phyloP scores from a whole-genome alignment of 2,888 invertebrate genomes.

The Linnaemya vulpina region DNA sequence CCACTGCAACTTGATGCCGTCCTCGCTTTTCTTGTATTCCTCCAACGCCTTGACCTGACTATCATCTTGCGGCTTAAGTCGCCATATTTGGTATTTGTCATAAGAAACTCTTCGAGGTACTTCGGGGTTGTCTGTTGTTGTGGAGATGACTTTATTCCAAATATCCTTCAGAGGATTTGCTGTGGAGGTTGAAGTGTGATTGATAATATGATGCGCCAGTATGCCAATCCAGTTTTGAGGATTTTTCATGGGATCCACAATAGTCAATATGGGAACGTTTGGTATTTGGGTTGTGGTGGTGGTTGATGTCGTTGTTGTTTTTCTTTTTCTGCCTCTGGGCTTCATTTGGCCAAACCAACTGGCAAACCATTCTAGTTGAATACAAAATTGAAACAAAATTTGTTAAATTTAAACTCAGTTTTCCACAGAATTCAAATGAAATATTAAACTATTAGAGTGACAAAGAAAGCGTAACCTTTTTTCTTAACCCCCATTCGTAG shows the following conservation, averaged over 20 bases:
- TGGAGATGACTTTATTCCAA: conserved; percentile 74
- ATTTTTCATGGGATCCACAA: conserved; percentile 81
- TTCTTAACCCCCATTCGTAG: conserved; percentile 22
- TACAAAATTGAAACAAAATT: conserved; percentile 69
- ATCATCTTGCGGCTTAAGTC: conserved; percentile 83
- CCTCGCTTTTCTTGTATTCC: conserved; percentile 82
- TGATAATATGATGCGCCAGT: conserved; percentile 81
- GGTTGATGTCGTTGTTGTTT: conserved; percentile 78
- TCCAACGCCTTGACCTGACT: conserved; percentile 83
- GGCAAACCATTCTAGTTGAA: conserved; percentile 83
- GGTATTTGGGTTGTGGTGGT: conserved; percentile 78
- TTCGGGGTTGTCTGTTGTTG: conserved; percentile 75
- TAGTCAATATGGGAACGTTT: conserved; percentile 81
- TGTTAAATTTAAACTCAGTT: background rate
- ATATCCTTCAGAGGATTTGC: conserved; percentile 77
- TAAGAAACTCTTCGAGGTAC: conserved; percentile 79
- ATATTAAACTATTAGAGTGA: background rate
- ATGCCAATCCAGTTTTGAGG: conserved; percentile 83
- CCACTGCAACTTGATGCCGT: conserved; percentile 85
- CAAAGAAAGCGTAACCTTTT: conserved; percentile 68
- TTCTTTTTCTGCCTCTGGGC: conserved; percentile 75
- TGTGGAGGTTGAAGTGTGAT: conserved; percentile 77
- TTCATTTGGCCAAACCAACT: conserved; percentile 83
- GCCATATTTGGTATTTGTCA: conserved; percentile 84
- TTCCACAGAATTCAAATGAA: background rate